phyloP scores from a whole-genome alignment of 2,888 invertebrate species.

The Phyto melanocephala region DNA sequence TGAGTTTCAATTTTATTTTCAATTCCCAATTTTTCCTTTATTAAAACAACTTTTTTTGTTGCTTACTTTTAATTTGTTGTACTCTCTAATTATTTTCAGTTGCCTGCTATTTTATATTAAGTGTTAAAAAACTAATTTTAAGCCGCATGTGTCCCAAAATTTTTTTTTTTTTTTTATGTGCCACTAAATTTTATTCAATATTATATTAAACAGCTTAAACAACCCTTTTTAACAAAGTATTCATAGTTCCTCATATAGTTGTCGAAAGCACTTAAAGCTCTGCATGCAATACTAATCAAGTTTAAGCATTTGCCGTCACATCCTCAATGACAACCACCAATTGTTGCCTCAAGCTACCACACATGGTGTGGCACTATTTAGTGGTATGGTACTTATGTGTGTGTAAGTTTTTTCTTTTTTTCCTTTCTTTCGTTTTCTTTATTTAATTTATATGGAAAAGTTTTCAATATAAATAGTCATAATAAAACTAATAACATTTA shows the following conservation, averaged over 20 bases:
- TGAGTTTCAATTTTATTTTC: too few species aligned
- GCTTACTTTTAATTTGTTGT: neutral
- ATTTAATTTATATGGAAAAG: neutral
- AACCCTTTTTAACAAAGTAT: slow-evolving; percentile 46
- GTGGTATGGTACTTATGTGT: slow-evolving; percentile 16
- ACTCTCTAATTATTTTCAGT: slow-evolving; percentile 11
- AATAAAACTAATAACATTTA: slow-evolving; percentile 4
- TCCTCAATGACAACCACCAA: slow-evolving; percentile 65
- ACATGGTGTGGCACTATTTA: slow-evolving; percentile 56
- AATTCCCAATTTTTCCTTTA: too few species aligned
- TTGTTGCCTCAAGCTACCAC: slow-evolving; percentile 66
- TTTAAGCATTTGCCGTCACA: slow-evolving; percentile 43
- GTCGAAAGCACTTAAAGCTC: slow-evolving; percentile 22
- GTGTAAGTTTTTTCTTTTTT: neutral
- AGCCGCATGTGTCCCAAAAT: slow-evolving; percentile 57
- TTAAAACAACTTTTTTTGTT: neutral
- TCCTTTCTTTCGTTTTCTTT: neutral
- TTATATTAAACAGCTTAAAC: neutral
- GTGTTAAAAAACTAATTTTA: slow-evolving; percentile 58
- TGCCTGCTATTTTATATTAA: slow-evolving; percentile 35
- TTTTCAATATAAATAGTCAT: neutral
- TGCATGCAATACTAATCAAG: slow-evolving; percentile 57
- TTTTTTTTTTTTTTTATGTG: neutral
- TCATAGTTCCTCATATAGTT: neutral
- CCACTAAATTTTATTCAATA: too few species aligned